Evolutionary conservation across 2,797 vertebrate species (phyloP).

Genomic region (Enteromius paludinosus): DNA sequence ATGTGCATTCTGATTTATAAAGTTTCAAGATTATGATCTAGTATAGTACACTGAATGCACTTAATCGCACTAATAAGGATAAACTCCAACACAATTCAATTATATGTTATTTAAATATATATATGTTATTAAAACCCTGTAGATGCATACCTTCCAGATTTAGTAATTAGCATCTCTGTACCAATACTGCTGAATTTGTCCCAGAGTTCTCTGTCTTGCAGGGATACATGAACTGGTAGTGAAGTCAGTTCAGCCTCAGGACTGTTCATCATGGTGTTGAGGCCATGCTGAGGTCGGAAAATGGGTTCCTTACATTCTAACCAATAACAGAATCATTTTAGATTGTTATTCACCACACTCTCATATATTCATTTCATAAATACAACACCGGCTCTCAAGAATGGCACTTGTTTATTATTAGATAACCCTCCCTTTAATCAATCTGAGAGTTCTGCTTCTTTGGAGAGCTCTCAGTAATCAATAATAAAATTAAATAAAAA

Average conservation of each 20-base stretch:
- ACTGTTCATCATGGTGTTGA: conserved; percentile 15
- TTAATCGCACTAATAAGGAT: not conserved
- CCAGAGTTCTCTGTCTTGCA: conserved; percentile 62
- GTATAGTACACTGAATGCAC: not conserved
- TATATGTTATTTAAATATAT: not conserved
- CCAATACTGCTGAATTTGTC: conserved; percentile 58
- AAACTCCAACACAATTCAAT: not conserved
- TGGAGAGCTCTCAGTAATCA: not conserved
- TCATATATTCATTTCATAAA: not conserved
- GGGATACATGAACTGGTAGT: conserved; percentile 58
- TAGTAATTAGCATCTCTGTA: conserved; percentile 66
- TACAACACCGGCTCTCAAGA: not conserved
- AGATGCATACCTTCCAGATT: conserved; percentile 59
- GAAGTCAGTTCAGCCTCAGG: conserved; percentile 55
- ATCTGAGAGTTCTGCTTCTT: not conserved
- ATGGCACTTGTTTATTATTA: not conserved
- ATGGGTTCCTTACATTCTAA: conserved; percentile 54
- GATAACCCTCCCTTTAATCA: not conserved
- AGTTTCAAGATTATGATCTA: not conserved
- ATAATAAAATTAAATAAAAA: not conserved
- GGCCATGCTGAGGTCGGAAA: conserved; percentile 17
- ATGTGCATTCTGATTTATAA: not conserved
- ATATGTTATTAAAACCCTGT: not conserved
- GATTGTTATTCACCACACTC: not conserved
- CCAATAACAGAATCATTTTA: conserved; percentile 21